Evolutionary conservation across 2,888 invertebrate species (phyloP).

Genomic region (Glyphotaelius pellucidus): DNA sequence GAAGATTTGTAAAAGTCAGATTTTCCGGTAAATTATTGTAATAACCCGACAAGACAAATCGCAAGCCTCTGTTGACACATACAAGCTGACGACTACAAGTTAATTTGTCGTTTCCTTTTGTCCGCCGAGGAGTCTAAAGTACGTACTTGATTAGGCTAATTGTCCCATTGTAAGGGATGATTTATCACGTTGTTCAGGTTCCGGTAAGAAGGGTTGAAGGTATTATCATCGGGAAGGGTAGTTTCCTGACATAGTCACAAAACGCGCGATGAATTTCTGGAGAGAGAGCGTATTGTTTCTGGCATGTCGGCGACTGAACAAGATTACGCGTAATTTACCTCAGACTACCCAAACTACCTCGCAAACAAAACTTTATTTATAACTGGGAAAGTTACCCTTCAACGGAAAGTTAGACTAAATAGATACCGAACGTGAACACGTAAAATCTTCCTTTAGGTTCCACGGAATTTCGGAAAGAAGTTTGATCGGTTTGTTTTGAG

Average conservation of each 20-base stretch:
- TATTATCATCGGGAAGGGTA: slow-evolving; percentile 6
- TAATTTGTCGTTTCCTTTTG: slow-evolving; percentile 9
- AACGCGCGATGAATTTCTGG: neutral
- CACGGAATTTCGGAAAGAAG: neutral
- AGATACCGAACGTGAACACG: neutral
- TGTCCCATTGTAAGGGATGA: slow-evolving; percentile 35
- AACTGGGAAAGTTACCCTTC: neutral
- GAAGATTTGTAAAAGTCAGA: neutral
- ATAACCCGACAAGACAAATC: neutral
- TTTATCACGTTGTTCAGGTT: slow-evolving; percentile 22
- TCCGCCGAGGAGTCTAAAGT: slow-evolving; percentile 8
- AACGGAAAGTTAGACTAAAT: neutral
- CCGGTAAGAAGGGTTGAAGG: slow-evolving; percentile 28
- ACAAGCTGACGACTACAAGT: neutral
- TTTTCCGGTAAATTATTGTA: neutral
- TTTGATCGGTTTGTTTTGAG: neutral
- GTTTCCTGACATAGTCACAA: slow-evolving; percentile 28
- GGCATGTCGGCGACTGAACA: neutral
- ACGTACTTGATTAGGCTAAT: slow-evolving; percentile 32
- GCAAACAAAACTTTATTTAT: neutral
- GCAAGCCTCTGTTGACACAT: neutral
- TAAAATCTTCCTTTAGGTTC: neutral
- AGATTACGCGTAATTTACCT: neutral
- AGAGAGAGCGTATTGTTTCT: neutral
- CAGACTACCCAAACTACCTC: neutral